These are phyloP conservation scores for Cervus canadensis DNA, from an alignment of 2,113 vertebrate genomes.

Conservation along the genomic window DNA sequence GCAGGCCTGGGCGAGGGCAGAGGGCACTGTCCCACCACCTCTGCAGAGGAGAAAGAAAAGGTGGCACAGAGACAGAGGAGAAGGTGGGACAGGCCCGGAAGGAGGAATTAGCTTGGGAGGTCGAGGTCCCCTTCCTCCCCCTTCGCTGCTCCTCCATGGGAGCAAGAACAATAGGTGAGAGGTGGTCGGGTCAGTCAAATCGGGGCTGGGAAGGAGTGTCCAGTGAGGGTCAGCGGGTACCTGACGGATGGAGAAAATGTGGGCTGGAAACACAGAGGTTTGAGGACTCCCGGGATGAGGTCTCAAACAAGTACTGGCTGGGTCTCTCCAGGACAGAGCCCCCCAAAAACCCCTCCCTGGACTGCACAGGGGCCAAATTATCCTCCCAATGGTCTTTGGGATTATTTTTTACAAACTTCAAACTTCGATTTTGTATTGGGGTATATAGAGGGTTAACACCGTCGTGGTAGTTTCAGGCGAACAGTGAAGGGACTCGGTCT, in stretches of 20 bases:
- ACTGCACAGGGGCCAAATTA: not conserved
- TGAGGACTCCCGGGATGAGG: not conserved
- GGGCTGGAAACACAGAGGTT: not conserved
- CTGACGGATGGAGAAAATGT: not conserved
- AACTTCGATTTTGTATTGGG: not conserved
- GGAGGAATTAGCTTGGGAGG: not conserved
- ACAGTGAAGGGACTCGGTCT: not conserved
- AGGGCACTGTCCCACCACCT: not conserved
- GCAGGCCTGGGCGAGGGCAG: not conserved
- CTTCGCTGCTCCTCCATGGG: not conserved
- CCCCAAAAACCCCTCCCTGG: not conserved
- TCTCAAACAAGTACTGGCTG: not conserved
- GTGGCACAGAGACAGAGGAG: not conserved
- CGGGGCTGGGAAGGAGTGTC: fast-evolving
- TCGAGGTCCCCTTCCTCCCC: too few species aligned
- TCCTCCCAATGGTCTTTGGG: not conserved
- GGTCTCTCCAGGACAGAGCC: not conserved
- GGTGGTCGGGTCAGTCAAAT: too few species aligned
- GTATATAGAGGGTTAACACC: not conserved
- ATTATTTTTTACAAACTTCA: not conserved
- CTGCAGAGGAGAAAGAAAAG: not conserved
- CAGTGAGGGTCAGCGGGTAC: too few species aligned
- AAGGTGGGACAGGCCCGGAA: not conserved
- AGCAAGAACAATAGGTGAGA: not conserved
- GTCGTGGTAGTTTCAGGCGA: fast-evolving